Base-by-base conservation (phyloP, 2,797 vertebrate genomes). In the Poecilia picta region DNA sequence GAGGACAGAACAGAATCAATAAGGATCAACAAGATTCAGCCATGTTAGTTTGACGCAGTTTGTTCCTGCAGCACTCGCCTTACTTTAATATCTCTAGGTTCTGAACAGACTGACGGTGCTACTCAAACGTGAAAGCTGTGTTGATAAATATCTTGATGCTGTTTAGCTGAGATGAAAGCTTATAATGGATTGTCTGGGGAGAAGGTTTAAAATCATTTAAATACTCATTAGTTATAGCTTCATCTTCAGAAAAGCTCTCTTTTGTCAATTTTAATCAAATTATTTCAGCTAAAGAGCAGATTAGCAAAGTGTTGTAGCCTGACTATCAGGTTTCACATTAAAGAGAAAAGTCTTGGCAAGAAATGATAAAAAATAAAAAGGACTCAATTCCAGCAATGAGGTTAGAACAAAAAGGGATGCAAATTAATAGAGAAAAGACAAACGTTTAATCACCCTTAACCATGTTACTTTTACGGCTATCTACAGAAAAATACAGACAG, bases 381-480 rank as follows among this genome's bases (percentile, higher is more conserved):
- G 1, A 33, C 28, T 16, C 8, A 33, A 62, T 62, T 62, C 57
- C 5, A 64, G 31, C 8, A 53, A 53, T 53, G 20, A 25, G 8
- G 23, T 53, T 25, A 25, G 51, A 20, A 25, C 23, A 25, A 68
- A 41, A 25, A 10, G 39, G 25, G 46, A 20, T 74, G 79, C 70
- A 77, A 77, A 85, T 73, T 74, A 25, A 45, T 33, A 78, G 47
- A 59, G 79, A 18, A 45, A 13, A 59, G 72, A 47, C 75, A 83
- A 59, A 62, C 7, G 43, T 86, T 55, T n/a, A 55, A 55, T 55
- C 77, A 81, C 74, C 76, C 74, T 75, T 33, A 64, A 76, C 55
- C 85, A 77, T 77, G 79, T 82, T 72, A 47, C 86, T 55, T 86
- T 79, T 75, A 28, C 57, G 55, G 57, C 72, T 80, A 84, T 64